Evolutionary conservation across 2,888 invertebrate genomes (phyloP), one percentile per base, ranked within the genome.

Genomic region (Pammene aurita): DNA sequence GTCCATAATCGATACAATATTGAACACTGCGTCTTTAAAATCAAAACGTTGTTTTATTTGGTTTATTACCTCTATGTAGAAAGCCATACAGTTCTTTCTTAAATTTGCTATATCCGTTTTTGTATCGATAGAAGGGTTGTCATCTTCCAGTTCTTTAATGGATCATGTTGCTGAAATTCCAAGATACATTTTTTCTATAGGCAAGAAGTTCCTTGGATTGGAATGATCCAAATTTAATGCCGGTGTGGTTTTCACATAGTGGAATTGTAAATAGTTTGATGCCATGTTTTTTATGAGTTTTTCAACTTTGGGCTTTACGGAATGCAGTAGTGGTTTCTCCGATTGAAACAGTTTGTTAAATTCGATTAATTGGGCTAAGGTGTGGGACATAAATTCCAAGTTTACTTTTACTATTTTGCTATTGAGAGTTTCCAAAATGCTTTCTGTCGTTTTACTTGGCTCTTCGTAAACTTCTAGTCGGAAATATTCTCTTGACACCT

Each of bases 401-500:
- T 57, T 42, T 13, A 42, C 18, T 57, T 16, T 48, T 7, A 34
- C 16, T 13, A 18, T 57, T 46, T 46, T n/a, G 14, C 7, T 42
- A 16, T 61, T 61, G 2, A 61, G 16, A 11, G 60, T 46, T 11
- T 61, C 34, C 14, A 61, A 35, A 11, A 61, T 61, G 11, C 14
- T 61, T 46, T 48, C 60, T 10, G 60, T 61, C 0, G 60, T 48
- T 10, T 16, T 9, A 35, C 60, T 61, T 9, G 60, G 60, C 0
- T 61, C 48, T 6, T 10, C 14, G 0, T 10, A 11, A 10, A 61
- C 5, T 48, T 48, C 60, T 2, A 18, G 9, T 9, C 14, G 14
- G 57, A 57, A 57, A 38, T 46, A 60, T 60, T 60, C 58, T 46
- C 16, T 60, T 34, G 46, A 34, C 0, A 46, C 46, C 46, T 46